phyloP scores from a whole-genome alignment of 2,113 vertebrate species.

The Poecile atricapillus region DNA sequence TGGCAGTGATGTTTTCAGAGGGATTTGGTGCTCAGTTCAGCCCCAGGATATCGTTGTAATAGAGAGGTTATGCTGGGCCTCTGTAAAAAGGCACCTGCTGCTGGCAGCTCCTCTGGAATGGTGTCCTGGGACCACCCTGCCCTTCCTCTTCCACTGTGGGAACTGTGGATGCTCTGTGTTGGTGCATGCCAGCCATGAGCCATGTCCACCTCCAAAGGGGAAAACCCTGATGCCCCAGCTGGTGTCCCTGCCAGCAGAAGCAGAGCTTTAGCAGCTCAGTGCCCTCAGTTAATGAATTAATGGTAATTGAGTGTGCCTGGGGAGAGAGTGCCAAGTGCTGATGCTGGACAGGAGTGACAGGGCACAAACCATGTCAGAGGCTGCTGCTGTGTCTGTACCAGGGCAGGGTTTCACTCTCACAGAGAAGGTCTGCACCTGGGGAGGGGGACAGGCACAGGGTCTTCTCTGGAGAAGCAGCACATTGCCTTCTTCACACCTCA shows the following conservation, averaged over 20 bases:
- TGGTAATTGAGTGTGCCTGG: neutral
- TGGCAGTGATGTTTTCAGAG: neutral
- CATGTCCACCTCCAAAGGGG: accelerated
- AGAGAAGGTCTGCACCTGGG: neutral
- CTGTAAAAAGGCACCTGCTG: neutral
- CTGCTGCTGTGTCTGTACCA: neutral
- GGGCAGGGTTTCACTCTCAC: neutral
- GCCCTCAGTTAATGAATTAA: accelerated
- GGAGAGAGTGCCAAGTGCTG: neutral
- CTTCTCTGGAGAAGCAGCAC: neutral
- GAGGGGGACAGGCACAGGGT: neutral
- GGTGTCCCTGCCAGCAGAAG: neutral
- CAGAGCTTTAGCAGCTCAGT: neutral
- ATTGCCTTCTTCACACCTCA: neutral
- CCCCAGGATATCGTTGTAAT: neutral
- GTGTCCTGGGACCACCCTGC: neutral
- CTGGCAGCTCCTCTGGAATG: neutral
- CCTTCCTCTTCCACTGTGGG: neutral
- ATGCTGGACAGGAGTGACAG: neutral
- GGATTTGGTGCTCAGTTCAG: neutral
- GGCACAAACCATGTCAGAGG: accelerated
- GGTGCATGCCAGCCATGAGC: neutral
- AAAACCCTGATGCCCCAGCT: neutral
- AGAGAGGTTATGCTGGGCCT: neutral
- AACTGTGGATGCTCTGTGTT: neutral